phyloP scores from a whole-genome alignment of 2,797 vertebrate species.

The Gastrophryne carolinensis region DNA sequence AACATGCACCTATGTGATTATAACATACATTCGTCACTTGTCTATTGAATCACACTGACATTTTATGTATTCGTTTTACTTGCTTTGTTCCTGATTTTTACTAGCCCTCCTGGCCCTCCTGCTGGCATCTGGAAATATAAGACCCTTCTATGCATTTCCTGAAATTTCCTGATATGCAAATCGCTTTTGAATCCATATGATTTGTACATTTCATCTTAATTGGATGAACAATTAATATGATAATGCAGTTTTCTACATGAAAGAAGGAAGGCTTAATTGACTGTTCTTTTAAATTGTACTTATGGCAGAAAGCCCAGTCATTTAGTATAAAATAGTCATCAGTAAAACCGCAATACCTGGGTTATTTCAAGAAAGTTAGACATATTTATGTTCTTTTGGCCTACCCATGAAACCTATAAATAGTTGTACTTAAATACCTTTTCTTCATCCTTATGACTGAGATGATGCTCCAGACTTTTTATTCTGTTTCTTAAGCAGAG shows the following conservation, averaged over 20 bases:
- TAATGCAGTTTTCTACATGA: not conserved
- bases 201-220: slow-evolving; percentile 2
- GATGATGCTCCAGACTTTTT: not conserved
- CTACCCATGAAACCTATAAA: not conserved
- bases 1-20: no score
- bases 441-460: not conserved
- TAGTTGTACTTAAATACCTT: not conserved
- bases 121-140: not conserved
- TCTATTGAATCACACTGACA: slow-evolving; percentile 15
- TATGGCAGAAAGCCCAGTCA: not conserved
- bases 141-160: not conserved
- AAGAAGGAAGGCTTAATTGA: not conserved
- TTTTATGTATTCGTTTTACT: slow-evolving; percentile 20
- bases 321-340: slow-evolving; percentile 6
- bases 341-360: not conserved
- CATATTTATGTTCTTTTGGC: not conserved
- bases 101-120: not conserved
- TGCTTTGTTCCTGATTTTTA: not conserved
- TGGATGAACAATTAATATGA: slow-evolving; percentile 10
- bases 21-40: no score
- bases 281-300: not conserved
- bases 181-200: not conserved
- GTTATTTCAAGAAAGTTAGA: not conserved
- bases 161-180: not conserved
- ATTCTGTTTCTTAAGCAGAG: not conserved